Percentiles rank a stretch among this genome's conserved stretches.
These are phyloP conservation scores for Peribatodes rhomboidaria DNA, from an alignment of 2,888 invertebrate species.

Conservation along the genomic window DNA sequence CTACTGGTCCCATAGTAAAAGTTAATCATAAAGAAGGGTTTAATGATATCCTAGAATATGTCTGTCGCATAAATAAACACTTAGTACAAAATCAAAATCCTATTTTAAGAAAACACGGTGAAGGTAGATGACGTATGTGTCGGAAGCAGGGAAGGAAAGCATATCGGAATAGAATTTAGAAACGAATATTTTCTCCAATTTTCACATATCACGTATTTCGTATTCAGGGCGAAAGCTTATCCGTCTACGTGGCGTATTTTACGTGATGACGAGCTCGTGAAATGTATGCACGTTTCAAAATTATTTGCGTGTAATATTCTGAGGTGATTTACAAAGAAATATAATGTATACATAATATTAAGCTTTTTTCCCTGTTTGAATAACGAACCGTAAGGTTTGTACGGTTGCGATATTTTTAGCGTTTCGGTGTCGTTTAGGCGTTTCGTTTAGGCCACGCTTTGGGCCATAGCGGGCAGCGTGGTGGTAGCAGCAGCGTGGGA, in stretches of 20 bases:
- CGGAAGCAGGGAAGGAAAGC: neutral
- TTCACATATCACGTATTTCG: conserved; percentile 21
- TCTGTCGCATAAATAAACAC: too few relatives aligned
- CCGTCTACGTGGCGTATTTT: conserved; percentile 22
- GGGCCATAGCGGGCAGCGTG: too few relatives aligned
- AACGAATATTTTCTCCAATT: conserved; percentile 8
- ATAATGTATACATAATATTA: neutral
- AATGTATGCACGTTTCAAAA: conserved; percentile 8
- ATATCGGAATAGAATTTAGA: neutral
- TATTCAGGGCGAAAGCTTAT: conserved; percentile 35
- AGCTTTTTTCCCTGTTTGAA: neutral
- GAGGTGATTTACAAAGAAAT: neutral
- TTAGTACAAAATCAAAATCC: too few relatives aligned
- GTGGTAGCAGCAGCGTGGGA: too few relatives aligned
- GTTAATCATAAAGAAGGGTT: too few relatives aligned
- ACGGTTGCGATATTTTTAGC: too few relatives aligned
- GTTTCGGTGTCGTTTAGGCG: too few relatives aligned
- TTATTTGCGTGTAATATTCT: conserved; percentile 13
- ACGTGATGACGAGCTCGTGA: conserved; percentile 7
- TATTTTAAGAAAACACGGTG: neutral
- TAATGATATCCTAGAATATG: too few relatives aligned
- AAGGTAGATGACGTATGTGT: neutral
- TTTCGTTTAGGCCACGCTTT: too few relatives aligned
- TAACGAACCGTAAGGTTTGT: too few relatives aligned
- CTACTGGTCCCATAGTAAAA: too few relatives aligned